These are phyloP conservation scores for Spodoptera exigua DNA, from an alignment of 2,888 invertebrate species.

Conservation along the genomic window DNA sequence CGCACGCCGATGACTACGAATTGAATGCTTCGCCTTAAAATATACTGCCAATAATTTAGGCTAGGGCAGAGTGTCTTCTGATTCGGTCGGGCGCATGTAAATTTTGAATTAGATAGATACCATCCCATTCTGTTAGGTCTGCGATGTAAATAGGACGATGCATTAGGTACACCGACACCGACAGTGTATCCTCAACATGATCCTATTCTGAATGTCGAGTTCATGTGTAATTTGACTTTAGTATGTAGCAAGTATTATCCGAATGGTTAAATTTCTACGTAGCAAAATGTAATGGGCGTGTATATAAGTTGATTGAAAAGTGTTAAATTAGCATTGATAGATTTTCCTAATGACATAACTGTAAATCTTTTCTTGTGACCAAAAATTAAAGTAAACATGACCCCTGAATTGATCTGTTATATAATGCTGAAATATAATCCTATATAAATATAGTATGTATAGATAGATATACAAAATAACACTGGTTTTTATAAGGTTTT, in stretches of 20 bases:
- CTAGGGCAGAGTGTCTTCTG: conserved; percentile 71
- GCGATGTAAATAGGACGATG: conserved; percentile 71
- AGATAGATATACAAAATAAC: conserved; percentile 50
- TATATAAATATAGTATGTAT: conserved; percentile 27
- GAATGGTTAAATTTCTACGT: conserved; percentile 53
- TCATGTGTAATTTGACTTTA: conserved; percentile 59
- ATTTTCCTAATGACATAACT: conserved; percentile 13
- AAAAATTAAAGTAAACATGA: conserved; percentile 20
- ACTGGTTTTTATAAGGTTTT: conserved; percentile 53
- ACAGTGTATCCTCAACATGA: conserved; percentile 54
- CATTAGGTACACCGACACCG: conserved; percentile 48
- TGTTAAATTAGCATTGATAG: conserved; percentile 9
- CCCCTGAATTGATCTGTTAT: conserved; percentile 13
- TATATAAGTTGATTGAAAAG: conserved; percentile 39
- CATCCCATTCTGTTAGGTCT: conserved; percentile 67
- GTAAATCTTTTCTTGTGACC: conserved; percentile 24
- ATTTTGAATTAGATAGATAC: conserved; percentile 62
- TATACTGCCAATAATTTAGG: conserved; percentile 70
- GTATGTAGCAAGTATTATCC: conserved; percentile 61
- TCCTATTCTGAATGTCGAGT: conserved; percentile 48
- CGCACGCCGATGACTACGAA: conserved; percentile 65
- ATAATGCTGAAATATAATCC: conserved; percentile 24
- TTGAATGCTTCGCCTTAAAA: conserved; percentile 74
- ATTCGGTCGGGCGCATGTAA: conserved; percentile 71
- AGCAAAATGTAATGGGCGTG: conserved; percentile 38